Conservation (phyloP, 2,888 invertebrate species). For the Nomada ruficornis region DNA sequence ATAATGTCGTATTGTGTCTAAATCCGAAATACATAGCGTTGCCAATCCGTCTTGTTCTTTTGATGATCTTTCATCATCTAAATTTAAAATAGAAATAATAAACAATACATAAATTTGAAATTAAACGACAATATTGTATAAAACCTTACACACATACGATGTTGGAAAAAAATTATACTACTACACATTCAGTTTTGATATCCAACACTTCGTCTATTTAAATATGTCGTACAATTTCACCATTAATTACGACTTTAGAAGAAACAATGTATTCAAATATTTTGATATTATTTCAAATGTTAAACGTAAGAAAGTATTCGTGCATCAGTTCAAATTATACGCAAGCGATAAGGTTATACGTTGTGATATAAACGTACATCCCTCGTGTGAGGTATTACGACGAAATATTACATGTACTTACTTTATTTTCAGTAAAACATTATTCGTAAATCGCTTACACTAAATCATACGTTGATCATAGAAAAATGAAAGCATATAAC, state of each 20-base stretch:
- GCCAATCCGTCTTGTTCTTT: constrained; percentile 92
- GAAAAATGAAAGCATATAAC: constrained; percentile 24
- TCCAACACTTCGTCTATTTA: neutral
- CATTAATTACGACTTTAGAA: constrained; percentile 49
- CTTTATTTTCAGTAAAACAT: neutral
- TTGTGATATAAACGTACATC: constrained; percentile 10
- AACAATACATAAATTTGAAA: constrained; percentile 7
- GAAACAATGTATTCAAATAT: neutral
- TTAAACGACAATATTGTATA: neutral
- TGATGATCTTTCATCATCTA: constrained; percentile 92
- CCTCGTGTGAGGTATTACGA: neutral
- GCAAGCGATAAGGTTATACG: constrained; percentile 45
- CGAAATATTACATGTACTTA: neutral
- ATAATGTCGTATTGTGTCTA: constrained; percentile 93
- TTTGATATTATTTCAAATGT: neutral
- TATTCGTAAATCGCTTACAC: neutral
- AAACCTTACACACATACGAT: neutral
- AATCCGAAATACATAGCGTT: constrained; percentile 91
- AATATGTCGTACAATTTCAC: constrained; percentile 49
- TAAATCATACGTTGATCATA: neutral
- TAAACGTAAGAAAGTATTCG: neutral
- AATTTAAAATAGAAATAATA: constrained; percentile 16
- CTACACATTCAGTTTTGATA: neutral
- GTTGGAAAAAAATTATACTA: neutral
- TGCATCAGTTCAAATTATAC: constrained; percentile 1